phyloP scores from a whole-genome alignment of 2,888 invertebrate genomes.

The Pristionchus exspectatus region DNA sequence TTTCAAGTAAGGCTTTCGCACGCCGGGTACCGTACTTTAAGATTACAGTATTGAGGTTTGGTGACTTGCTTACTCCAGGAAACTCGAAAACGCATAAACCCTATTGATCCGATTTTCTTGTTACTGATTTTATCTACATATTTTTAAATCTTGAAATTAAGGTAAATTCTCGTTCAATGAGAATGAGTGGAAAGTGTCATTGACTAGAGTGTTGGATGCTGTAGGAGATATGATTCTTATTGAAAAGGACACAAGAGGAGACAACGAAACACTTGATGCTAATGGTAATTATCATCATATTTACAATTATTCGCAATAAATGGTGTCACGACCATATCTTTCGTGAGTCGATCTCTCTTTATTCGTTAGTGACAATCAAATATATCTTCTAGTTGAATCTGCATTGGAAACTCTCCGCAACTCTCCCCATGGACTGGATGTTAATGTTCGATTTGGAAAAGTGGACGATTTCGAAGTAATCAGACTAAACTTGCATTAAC shows the following conservation, averaged over 20 bases:
- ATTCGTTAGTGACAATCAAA: neutral
- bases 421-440: slow-evolving; percentile 69
- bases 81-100: neutral
- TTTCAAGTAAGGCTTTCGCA: no score
- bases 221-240: slow-evolving; percentile 2
- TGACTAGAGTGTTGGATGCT: neutral
- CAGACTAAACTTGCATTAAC: neutral
- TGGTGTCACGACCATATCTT: no score
- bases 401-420: neutral
- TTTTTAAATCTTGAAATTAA: neutral
- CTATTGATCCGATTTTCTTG: neutral
- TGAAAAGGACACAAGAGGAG: neutral
- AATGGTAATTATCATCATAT: slow-evolving; percentile 17
- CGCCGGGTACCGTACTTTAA: no score
- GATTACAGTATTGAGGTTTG: no score
- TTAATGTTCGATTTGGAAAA: slow-evolving; percentile 57
- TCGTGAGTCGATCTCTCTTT: neutral
- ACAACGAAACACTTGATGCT: neutral
- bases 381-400: neutral
- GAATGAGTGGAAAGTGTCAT: neutral
- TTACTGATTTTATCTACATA: neutral
- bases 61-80: neutral
- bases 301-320: neutral
- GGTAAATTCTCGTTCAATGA: neutral
- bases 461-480: slow-evolving; percentile 61